These are phyloP conservation scores for Parnassius mnemosyne DNA, from an alignment of 2,888 invertebrate genomes.

Conservation along the genomic window DNA sequence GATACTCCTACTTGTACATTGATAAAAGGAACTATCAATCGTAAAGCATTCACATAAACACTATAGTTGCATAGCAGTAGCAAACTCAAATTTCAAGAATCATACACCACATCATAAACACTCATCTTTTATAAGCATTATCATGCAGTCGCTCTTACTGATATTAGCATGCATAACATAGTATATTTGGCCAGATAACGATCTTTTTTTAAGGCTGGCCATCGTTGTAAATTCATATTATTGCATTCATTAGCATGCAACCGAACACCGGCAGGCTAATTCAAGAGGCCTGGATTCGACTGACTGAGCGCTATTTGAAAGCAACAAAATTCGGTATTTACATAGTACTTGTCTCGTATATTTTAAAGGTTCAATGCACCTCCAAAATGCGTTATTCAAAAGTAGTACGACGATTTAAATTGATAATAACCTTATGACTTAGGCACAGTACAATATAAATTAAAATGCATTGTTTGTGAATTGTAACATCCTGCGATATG, in stretches of 20 bases:
- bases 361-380: conserved; percentile 52
- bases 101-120: conserved; percentile 33
- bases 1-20: conserved; percentile 18
- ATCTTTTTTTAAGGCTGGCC: conserved; percentile 47
- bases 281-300: conserved; percentile 42
- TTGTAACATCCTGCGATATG: conserved; percentile 30
- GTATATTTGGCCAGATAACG: conserved; percentile 52
- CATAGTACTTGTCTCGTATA: conserved; percentile 38
- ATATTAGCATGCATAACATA: conserved; percentile 54
- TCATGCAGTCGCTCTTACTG: conserved; percentile 27
- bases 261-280: conserved; percentile 46
- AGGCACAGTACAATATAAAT: conserved; percentile 31
- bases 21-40: conserved; percentile 17
- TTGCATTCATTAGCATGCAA: conserved; percentile 49
- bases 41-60: conserved; percentile 17
- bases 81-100: conserved; percentile 7
- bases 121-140: conserved; percentile 36
- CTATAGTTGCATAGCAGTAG: conserved; percentile 15
- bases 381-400: conserved; percentile 47
- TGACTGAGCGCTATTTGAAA: conserved; percentile 42
- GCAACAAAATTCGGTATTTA: conserved; percentile 41
- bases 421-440: conserved; percentile 43
- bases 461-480: conserved; percentile 30
- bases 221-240: conserved; percentile 37
- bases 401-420: conserved; percentile 42